Evolutionary conservation across 2,888 invertebrate genomes (phyloP).

Genomic region (Anthrax anthrax): DNA sequence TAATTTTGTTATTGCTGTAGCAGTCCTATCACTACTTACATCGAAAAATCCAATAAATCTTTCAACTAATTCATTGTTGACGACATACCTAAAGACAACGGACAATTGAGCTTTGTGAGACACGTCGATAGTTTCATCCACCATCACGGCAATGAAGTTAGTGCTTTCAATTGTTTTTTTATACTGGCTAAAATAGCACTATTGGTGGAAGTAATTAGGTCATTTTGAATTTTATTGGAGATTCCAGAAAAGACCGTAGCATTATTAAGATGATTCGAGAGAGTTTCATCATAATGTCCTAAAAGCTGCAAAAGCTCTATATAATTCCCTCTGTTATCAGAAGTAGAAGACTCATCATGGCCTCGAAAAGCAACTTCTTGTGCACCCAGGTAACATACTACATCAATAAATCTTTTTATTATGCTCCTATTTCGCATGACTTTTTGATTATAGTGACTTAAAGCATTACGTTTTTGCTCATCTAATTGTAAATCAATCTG

Average conservation of each 20-base stretch:
- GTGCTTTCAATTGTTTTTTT: constrained; percentile 14
- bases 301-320: too few relatives aligned
- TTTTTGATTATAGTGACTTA: not conserved
- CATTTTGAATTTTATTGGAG: not conserved
- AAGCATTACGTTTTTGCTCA: not conserved
- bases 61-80: constrained; percentile 14
- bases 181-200: constrained; percentile 10
- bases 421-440: not conserved
- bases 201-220: not conserved
- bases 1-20: too few relatives aligned
- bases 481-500: not conserved
- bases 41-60: too few relatives aligned
- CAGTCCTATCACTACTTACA: too few relatives aligned
- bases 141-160: constrained; percentile 17
- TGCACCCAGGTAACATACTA: not conserved
- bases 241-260: not conserved
- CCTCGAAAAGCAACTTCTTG: not conserved
- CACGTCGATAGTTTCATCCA: constrained; percentile 20
- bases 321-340: too few relatives aligned
- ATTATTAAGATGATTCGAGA: not conserved
- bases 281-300: too few relatives aligned
- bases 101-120: constrained; percentile 17
- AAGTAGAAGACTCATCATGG: not conserved
- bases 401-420: not conserved
- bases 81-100: constrained; percentile 20